Conservation (phyloP, 2,113 vertebrate species). For the Cathartes aura region DNA sequence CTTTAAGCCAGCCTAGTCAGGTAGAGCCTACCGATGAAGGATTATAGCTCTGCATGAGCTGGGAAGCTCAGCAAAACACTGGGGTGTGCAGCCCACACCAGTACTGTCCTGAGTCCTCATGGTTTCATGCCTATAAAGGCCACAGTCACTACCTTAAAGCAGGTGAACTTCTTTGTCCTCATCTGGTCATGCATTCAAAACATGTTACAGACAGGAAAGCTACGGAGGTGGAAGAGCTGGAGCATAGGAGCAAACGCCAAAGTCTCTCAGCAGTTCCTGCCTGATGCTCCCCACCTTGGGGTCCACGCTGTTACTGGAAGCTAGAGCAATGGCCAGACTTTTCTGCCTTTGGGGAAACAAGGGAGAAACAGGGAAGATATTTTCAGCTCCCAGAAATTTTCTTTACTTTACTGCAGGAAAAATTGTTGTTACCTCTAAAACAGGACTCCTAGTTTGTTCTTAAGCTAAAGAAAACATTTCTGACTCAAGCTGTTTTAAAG, state of each 20-base stretch:
- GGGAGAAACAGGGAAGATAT: background rate
- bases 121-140: background rate
- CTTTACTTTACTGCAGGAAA: background rate
- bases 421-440: background rate
- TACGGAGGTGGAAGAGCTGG: background rate
- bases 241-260: background rate
- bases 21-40: background rate
- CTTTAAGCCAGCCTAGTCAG: background rate
- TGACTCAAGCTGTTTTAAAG: background rate
- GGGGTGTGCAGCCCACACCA: background rate
- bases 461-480: conserved; percentile 14
- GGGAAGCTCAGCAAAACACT: background rate
- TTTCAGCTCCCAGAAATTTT: background rate
- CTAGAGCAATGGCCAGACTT: background rate
- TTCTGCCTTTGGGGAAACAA: background rate
- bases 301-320: background rate
- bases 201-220: rapidly evolving
- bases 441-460: conserved; percentile 16
- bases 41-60: background rate
- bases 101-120: rapidly evolving
- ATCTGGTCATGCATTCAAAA: background rate
- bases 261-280: background rate
- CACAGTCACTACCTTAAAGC: background rate
- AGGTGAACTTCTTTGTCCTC: background rate
- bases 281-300: background rate